Percentiles rank a stretch among this genome's conserved stretches.
These are phyloP conservation scores for Drosophila subquinaria DNA, from an alignment of 2,888 invertebrate genomes.

Conservation along the genomic window DNA sequence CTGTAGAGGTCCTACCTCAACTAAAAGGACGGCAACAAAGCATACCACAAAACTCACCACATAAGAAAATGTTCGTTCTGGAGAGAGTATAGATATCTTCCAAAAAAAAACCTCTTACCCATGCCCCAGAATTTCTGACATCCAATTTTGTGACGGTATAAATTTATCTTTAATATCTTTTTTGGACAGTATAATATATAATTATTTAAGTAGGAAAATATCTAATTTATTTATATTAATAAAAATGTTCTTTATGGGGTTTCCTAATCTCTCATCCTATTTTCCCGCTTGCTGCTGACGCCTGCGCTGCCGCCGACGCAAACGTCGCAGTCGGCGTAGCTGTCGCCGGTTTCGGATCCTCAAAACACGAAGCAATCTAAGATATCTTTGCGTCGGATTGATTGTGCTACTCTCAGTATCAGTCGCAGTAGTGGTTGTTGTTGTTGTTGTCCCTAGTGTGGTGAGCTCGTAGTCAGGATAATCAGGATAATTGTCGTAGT, in stretches of 20 bases:
- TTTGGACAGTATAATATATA: no score
- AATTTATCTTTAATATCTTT: no score
- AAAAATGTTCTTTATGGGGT: background rate
- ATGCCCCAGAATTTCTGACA: no score
- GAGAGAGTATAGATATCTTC: no score
- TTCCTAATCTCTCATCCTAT: background rate
- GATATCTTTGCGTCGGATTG: background rate
- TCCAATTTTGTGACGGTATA: no score
- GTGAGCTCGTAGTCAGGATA: background rate
- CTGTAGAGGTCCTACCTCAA: slow-evolving; percentile 28
- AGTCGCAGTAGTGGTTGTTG: background rate
- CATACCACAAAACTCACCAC: background rate
- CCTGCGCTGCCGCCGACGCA: background rate
- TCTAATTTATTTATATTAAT: no score
- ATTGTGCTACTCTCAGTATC: background rate
- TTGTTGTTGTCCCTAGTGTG: no score
- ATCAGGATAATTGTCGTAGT: background rate
- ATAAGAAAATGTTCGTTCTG: background rate
- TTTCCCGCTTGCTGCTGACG: background rate
- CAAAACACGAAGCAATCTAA: background rate
- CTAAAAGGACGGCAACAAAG: background rate
- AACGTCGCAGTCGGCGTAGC: background rate
- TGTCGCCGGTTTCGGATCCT: background rate
- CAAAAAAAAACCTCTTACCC: no score
- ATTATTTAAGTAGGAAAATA: no score